phyloP scores from a whole-genome alignment of 2,888 invertebrate species.

The Pristionchus entomophagus region DNA sequence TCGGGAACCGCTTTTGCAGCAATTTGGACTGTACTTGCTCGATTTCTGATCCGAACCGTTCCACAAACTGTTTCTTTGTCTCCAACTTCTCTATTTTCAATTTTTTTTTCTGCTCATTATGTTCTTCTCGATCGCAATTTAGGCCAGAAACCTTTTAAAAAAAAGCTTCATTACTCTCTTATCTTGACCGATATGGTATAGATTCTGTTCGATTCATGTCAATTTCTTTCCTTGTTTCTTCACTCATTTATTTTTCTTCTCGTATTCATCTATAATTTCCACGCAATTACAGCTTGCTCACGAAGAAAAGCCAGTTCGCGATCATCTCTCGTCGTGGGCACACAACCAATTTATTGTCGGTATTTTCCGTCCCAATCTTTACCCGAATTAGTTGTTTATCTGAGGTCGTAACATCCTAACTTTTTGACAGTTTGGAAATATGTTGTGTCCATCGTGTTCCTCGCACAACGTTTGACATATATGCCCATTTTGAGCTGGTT shows the following conservation, averaged over 20 bases:
- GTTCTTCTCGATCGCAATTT: too few species aligned
- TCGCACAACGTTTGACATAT: background rate
- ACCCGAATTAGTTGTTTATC: background rate
- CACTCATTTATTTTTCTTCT: too few species aligned
- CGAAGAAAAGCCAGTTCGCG: constrained; percentile 12
- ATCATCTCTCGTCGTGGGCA: constrained; percentile 1
- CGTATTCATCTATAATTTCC: background rate
- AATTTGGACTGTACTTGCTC: too few species aligned
- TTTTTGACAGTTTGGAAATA: background rate
- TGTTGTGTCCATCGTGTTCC: background rate
- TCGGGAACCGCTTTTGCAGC: too few species aligned
- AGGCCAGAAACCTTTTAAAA: too few species aligned
- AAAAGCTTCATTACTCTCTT: too few species aligned
- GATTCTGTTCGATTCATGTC: background rate
- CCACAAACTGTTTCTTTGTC: too few species aligned
- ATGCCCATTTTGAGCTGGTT: background rate
- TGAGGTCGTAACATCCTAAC: too few species aligned
- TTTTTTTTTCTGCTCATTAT: too few species aligned
- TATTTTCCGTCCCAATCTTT: background rate
- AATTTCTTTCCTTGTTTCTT: background rate
- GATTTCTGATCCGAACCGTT: too few species aligned
- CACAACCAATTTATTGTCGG: background rate
- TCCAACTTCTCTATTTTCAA: too few species aligned
- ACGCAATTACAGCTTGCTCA: background rate
- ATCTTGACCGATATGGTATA: background rate